Percentiles rank a stretch among this genome's conserved stretches.
These are phyloP conservation scores for Brachionichthys hirsutus DNA, from an alignment of 2,113 vertebrate genomes.

Conservation along the genomic window DNA sequence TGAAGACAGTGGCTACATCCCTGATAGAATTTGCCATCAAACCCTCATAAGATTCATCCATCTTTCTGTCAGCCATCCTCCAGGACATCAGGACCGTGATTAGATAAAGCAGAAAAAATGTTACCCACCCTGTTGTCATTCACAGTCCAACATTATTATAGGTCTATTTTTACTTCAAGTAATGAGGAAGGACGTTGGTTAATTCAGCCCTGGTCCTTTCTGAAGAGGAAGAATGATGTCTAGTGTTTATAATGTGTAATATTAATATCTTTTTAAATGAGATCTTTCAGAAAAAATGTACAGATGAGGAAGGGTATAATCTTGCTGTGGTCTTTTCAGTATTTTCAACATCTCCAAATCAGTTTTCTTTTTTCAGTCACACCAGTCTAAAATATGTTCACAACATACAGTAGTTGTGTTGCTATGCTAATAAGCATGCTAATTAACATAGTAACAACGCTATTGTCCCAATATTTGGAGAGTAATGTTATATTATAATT, in stretches of 20 bases:
- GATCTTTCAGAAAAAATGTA: constrained; percentile 37
- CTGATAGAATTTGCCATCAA: constrained; percentile 71
- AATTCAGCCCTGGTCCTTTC: constrained; percentile 68
- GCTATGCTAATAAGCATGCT: too few relatives aligned
- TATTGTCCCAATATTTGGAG: too few relatives aligned
- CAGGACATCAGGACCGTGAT: constrained; percentile 60
- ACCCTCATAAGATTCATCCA: constrained; percentile 70
- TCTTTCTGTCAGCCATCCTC: constrained; percentile 70
- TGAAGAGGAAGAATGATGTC: constrained; percentile 48
- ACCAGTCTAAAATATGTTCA: background rate
- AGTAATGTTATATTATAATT: too few relatives aligned
- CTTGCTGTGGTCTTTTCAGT: too few relatives aligned
- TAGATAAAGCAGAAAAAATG: constrained; percentile 64
- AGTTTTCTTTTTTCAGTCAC: constrained; percentile 3
- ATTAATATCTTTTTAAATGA: constrained; percentile 55
- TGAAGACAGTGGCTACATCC: constrained; percentile 64
- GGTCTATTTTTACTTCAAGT: constrained; percentile 72
- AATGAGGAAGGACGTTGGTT: constrained; percentile 70
- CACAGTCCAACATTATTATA: constrained; percentile 57
- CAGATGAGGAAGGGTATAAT: constrained; percentile 4
- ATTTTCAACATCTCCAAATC: too few relatives aligned
- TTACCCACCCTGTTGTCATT: constrained; percentile 70
- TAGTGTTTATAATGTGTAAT: constrained; percentile 64
- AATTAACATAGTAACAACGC: too few relatives aligned
- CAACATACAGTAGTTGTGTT: too few relatives aligned